These are phyloP conservation scores for Pitta sordida DNA, from an alignment of 2,113 vertebrate species.

Conservation along the genomic window DNA sequence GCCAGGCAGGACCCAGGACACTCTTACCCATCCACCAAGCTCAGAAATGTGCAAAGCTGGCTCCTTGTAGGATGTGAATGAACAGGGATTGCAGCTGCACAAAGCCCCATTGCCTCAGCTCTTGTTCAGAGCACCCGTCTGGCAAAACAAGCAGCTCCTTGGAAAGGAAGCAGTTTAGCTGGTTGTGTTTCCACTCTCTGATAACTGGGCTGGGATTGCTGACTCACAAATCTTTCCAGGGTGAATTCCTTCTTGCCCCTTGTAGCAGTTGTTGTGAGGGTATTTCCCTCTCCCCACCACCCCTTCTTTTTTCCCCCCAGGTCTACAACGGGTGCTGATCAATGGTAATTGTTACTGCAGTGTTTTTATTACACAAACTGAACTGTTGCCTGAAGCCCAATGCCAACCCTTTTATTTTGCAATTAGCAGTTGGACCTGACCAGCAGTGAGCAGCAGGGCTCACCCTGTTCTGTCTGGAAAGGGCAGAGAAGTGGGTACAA, in stretches of 20 bases:
- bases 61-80: not conserved
- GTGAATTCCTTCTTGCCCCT: not conserved
- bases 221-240: not conserved
- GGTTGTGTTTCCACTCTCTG: not conserved
- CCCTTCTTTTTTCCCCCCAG: rapidly evolving
- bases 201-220: not conserved
- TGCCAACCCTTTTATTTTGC: not conserved
- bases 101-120: not conserved
- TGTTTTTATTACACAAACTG: not conserved
- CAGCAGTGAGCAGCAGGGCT: not conserved
- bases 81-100: not conserved
- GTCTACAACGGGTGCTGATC: not conserved
- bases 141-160: conserved; percentile 11
- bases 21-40: not conserved
- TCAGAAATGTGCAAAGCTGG: not conserved
- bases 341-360: not conserved
- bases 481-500: not conserved
- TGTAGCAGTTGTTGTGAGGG: not conserved
- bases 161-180: conserved; percentile 19
- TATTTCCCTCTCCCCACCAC: not conserved
- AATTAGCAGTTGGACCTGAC: not conserved
- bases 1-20: not conserved
- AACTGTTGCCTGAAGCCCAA: not conserved
- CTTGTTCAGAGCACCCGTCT: not conserved
- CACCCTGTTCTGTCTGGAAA: not conserved